A percentile compares a stretch with the other conserved stretches of the same genome.
These are phyloP conservation scores for Catocala fraxini DNA, from an alignment of 2,888 invertebrate genomes.

Conservation along the genomic window DNA sequence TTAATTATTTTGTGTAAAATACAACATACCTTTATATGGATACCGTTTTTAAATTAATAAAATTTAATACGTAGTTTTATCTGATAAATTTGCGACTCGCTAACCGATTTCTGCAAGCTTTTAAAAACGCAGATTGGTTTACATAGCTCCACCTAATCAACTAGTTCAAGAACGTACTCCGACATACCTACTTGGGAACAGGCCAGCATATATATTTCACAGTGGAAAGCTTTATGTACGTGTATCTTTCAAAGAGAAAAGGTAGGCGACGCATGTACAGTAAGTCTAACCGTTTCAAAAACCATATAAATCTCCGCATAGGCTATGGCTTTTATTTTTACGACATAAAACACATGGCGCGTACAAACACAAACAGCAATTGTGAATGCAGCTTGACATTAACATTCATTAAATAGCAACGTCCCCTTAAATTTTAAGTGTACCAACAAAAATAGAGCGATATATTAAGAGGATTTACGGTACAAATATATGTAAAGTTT, in stretches of 20 bases:
- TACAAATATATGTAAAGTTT: slow-evolving; percentile 88
- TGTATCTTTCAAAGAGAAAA: slow-evolving; percentile 1
- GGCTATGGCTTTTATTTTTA: slow-evolving; percentile 44
- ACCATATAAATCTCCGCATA: slow-evolving; percentile 29
- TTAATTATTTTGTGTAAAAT: slow-evolving; percentile 53
- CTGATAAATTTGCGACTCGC: slow-evolving; percentile 9
- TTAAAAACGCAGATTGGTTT: neutral
- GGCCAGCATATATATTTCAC: slow-evolving; percentile 5
- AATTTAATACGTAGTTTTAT: slow-evolving; percentile 12
- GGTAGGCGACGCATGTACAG: neutral
- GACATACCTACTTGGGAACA: slow-evolving; percentile 6
- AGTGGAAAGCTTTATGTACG: neutral
- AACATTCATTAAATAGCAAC: slow-evolving; percentile 84
- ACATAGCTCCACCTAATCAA: neutral
- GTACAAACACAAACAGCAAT: slow-evolving; percentile 71
- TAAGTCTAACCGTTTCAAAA: slow-evolving; percentile 15
- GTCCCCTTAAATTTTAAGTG: slow-evolving; percentile 81
- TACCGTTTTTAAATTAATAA: slow-evolving; percentile 21
- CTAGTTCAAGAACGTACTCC: neutral
- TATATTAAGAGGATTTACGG: slow-evolving; percentile 87
- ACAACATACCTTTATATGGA: slow-evolving; percentile 33
- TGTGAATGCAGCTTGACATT: slow-evolving; percentile 78
- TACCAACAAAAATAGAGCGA: slow-evolving; percentile 86
- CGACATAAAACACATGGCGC: slow-evolving; percentile 46
- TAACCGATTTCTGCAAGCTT: slow-evolving; percentile 12